Conservation (phyloP, 2,888 invertebrate genomes). For the Eupithecia inturbata region DNA sequence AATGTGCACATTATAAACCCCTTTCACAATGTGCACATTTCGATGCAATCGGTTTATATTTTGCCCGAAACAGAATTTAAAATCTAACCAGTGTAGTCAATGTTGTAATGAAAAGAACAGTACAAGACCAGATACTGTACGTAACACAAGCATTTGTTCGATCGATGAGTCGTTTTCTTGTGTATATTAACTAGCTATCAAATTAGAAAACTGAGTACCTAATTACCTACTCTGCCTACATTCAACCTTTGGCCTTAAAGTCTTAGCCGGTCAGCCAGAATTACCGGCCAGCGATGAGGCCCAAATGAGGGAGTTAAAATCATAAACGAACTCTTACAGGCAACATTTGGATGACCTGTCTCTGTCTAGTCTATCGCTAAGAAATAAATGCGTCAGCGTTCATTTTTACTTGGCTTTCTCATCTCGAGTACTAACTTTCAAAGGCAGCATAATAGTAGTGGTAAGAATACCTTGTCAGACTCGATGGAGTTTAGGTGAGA, state of each 20-base stretch:
- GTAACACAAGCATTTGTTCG: too few species aligned
- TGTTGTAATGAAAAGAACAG: too few species aligned
- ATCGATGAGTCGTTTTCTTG: too few species aligned
- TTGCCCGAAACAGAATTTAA: neutral
- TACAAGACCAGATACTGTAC: too few species aligned
- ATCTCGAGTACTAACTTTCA: neutral
- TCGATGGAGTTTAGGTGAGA: constrained; percentile 24
- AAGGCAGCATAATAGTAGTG: neutral
- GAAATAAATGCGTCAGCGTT: neutral
- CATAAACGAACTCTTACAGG: neutral
- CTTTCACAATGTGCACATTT: too few species aligned
- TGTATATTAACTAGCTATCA: too few species aligned
- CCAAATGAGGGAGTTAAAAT: neutral
- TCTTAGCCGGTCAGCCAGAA: too few species aligned
- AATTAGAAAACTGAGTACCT: too few species aligned
- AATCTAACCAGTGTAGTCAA: neutral
- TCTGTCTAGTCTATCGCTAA: neutral
- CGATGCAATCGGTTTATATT: too few species aligned
- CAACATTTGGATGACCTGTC: neutral
- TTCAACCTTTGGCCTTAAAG: too few species aligned
- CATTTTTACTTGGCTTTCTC: neutral
- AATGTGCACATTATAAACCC: neutral
- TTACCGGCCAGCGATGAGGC: too few species aligned
- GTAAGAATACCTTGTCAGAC: neutral
- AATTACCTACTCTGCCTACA: too few species aligned